Evolutionary conservation across 2,888 invertebrate genomes (phyloP).

Genomic region (Eumerus sabulonum): DNA sequence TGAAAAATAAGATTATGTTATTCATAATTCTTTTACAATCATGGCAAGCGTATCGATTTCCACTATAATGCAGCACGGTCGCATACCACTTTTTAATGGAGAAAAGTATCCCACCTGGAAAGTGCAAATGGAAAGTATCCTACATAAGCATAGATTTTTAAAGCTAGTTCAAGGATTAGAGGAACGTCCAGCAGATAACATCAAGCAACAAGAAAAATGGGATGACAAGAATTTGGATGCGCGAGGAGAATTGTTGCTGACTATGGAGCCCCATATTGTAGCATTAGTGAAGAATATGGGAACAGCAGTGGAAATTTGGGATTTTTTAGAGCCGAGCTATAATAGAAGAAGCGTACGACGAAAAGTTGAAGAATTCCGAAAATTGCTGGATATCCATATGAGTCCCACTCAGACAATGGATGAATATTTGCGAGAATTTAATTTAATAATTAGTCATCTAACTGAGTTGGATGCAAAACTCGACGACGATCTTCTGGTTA

Average conservation of each 20-base stretch:
- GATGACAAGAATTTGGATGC: conserved; percentile 42
- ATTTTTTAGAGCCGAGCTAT: conserved; percentile 21
- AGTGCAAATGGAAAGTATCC: conserved; percentile 23
- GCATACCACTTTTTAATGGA: conserved; percentile 27
- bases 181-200: conserved; percentile 6
- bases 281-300: conserved; percentile 28
- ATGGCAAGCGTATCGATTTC: not conserved
- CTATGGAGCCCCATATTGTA: conserved; percentile 33
- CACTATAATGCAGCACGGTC: conserved; percentile 1
- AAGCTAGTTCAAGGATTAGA: conserved; percentile 17
- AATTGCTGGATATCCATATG: conserved; percentile 27
- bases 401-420: conserved; percentile 9
- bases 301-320: conserved; percentile 33
- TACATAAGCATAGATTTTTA: conserved; percentile 27
- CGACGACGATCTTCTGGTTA: conserved; percentile 5
- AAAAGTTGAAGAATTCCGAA: conserved; percentile 34
- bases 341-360: conserved; percentile 23
- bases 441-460: conserved; percentile 8
- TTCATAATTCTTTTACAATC: not conserved
- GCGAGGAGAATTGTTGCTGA: conserved; percentile 20
- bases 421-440: conserved; percentile 13
- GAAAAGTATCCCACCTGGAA: conserved; percentile 33
- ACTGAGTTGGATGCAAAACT: not conserved
- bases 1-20: no score
- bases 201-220: conserved; percentile 25